Percentiles rank a stretch among this genome's conserved stretches.
These are phyloP conservation scores for Platyscapa corneri DNA, from an alignment of 1,140 invertebrate genomes.

Conservation along the genomic window DNA sequence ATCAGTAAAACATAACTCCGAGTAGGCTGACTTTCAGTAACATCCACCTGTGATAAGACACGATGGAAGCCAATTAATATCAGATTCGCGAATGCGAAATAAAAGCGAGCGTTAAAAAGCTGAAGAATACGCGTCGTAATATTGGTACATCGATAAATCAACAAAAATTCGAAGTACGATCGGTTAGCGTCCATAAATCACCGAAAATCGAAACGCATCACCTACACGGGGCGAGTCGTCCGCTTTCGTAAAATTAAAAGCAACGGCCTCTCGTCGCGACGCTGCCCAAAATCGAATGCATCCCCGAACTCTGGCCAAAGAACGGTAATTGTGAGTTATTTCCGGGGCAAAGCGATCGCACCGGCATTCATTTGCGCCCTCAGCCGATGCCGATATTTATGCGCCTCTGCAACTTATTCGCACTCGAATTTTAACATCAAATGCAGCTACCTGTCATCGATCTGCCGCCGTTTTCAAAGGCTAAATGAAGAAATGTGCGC, in stretches of 20 bases:
- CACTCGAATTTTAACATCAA: constrained; percentile 24
- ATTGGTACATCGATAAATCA: constrained; percentile 32
- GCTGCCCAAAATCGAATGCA: constrained; percentile 46
- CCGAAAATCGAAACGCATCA: constrained; percentile 62
- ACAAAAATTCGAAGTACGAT: not conserved
- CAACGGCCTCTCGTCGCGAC: constrained; percentile 59
- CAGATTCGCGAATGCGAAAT: not conserved
- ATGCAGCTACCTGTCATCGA: constrained; percentile 26
- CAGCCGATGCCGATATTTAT: constrained; percentile 46
- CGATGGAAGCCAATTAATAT: not conserved
- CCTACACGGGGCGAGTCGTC: constrained; percentile 51
- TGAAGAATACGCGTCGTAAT: not conserved
- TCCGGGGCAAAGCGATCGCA: constrained; percentile 59
- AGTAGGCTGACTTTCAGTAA: not conserved
- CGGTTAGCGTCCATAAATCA: constrained; percentile 61
- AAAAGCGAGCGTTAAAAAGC: not conserved
- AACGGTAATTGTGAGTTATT: constrained; percentile 48
- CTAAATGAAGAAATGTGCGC: constrained; percentile 49
- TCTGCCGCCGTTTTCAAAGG: constrained; percentile 33
- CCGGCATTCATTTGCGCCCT: constrained; percentile 63
- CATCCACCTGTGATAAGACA: not conserved
- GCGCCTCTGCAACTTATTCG: not conserved
- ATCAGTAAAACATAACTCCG: not conserved
- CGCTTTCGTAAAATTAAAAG: constrained; percentile 65
- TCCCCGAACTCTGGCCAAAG: not conserved